Evolutionary conservation across 2,888 invertebrate species (phyloP).

Genomic region (Halictus quadricinctus): DNA sequence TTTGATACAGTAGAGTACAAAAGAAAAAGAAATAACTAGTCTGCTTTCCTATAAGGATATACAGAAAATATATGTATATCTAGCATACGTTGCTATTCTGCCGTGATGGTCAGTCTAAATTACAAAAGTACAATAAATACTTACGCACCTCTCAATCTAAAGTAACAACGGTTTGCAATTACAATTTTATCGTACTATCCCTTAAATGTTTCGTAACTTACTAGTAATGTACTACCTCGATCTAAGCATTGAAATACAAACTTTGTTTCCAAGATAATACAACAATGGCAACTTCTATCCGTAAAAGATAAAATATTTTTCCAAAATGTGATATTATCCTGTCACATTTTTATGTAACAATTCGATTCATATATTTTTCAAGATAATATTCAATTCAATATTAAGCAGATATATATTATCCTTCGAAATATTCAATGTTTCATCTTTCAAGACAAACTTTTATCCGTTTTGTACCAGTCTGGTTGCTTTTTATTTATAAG

Average conservation of each 20-base stretch:
- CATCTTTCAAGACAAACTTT: constrained; percentile 28
- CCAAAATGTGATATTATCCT: constrained; percentile 1
- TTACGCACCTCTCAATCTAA: constrained; percentile 40
- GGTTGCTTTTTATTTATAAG: constrained; percentile 25
- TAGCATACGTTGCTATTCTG: constrained; percentile 13
- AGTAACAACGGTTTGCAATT: constrained; percentile 39
- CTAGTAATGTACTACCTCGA: constrained; percentile 33
- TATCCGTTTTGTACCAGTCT: constrained; percentile 30
- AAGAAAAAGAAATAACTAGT: constrained; percentile 20
- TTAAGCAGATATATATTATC: constrained; percentile 5
- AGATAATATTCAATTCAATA: constrained; percentile 10
- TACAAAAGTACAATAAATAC: constrained; percentile 52
- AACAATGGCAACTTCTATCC: constrained; percentile 23
- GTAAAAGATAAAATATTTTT: constrained; percentile 3
- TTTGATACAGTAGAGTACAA: constrained; percentile 7
- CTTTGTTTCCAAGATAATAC: constrained; percentile 21
- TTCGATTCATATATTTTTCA: constrained; percentile 5
- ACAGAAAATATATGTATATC: constrained; percentile 19
- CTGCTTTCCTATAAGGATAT: constrained; percentile 7
- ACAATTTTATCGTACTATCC: constrained; percentile 30
- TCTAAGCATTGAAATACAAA: constrained; percentile 24
- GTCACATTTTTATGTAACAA: background rate
- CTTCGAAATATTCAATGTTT: constrained; percentile 1
- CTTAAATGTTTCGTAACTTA: constrained; percentile 27
- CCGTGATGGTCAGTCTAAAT: constrained; percentile 32